Conservation (phyloP, 2,888 invertebrate genomes). For the Acrocera orbiculus region DNA sequence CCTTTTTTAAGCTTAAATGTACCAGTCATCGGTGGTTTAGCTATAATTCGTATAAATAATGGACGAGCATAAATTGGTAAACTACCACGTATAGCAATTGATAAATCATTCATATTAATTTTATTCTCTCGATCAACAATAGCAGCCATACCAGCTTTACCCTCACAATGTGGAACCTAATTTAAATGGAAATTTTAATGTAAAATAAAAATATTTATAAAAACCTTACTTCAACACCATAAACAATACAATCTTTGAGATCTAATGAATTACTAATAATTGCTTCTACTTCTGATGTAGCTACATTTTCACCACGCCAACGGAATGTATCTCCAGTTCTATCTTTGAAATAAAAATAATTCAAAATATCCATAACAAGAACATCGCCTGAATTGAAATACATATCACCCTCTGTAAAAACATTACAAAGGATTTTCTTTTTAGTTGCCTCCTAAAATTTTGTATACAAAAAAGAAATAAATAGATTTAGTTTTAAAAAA, state of each 20-base stretch:
- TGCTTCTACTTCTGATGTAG: constrained; percentile 88
- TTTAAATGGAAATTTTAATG: neutral
- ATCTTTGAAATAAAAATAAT: constrained; percentile 86
- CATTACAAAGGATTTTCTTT: constrained; percentile 66
- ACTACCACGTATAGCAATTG: constrained; percentile 45
- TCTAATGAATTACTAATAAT: constrained; percentile 61
- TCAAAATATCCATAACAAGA: constrained; percentile 75
- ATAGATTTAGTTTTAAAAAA: neutral
- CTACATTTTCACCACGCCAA: constrained; percentile 95
- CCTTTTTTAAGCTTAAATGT: constrained; percentile 89
- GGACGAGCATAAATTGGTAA: constrained; percentile 80
- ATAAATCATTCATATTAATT: constrained; percentile 41
- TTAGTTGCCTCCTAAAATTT: constrained; percentile 49
- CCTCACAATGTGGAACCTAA: constrained; percentile 65
- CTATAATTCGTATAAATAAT: constrained; percentile 64
- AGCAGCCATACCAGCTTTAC: constrained; percentile 87
- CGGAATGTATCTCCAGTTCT: constrained; percentile 70
- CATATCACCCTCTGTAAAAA: constrained; percentile 70
- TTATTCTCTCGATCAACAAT: constrained; percentile 51
- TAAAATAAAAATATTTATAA: neutral
- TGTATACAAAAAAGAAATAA: neutral
- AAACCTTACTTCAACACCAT: constrained; percentile 66
- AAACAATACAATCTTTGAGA: constrained; percentile 66
- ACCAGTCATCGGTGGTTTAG: constrained; percentile 62
- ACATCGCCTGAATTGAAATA: constrained; percentile 88